Base-by-base conservation (phyloP, 2,113 vertebrate species). In the Calyptommatus sinebrachiatus region DNA sequence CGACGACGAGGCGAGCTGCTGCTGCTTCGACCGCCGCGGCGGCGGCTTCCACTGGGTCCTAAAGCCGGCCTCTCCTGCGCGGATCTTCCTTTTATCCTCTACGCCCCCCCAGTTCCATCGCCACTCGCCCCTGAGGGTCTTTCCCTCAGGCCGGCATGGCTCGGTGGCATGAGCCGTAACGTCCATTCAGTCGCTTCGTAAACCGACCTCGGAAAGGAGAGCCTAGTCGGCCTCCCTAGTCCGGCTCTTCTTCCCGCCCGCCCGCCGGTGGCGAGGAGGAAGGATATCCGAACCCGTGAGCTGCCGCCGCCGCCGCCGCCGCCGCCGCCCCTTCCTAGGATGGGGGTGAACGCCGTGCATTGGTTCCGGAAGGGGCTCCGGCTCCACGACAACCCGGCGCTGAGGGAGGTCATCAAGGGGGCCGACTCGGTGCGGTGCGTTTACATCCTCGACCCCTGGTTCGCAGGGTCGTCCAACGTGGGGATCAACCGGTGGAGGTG, bases 401-500 rank as follows among this genome's bases (percentile, higher is more conserved):
- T 99, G 80, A 93, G 94, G 91, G 97, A 98, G 65, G 97, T 97
- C 76, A 94, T 99, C 90, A 94, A 93, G 86, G 97, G 97, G 68
- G 97, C 97, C 41, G 97, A 98, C 83, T 96, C 94, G 1, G 93
- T 99, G 85, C 96, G 98, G 89, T 99, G 98, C 91, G 97, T 99
- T 79, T 99, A 99, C 94, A 99, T 99, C 92, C 94, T 99, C 69
- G 98, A 99, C 87, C 98, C 98, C 69, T 99, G 98, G 98, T 99
- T 99, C 88, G 98, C 98, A 0, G 98, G 98, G n/a, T 98, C 98
- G 5, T 99, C 98, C 88, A 99, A 98, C 91, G 97, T 99, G 71
- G 98, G 98, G 68, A 99, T 99, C 96, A 99, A 97, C 97, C 95
- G 98, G 95, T 99, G 98, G 98, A 96, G 98, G 98, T 99, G 93